Evolutionary conservation across 2,113 vertebrate genomes (phyloP), one percentile per base, ranked within the genome.

Genomic region (Xenotilapia longispinis): DNA sequence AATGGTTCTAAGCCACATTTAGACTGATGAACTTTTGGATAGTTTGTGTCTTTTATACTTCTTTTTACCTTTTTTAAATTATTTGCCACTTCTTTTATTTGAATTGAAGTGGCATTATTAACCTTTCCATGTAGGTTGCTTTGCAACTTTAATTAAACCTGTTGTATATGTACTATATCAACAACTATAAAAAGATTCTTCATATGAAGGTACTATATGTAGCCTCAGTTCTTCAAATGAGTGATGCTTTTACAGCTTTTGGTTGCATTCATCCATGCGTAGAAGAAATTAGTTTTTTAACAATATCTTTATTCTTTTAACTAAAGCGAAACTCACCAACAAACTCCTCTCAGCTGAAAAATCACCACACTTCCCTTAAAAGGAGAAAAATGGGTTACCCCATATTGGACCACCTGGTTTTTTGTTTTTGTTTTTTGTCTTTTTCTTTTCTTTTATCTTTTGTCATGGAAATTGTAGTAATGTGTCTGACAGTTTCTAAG

Each of bases 351-450:
- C 45, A 49, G 26, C 26, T n/a, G 42, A 78, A 78, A 51, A 78
- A 33, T 2, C 17, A 78, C 10, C 6, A 3, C 26, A 51, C 5
- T 33, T 51, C 8, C 26, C 10, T 78, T 31, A 78, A 13, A 33
- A 12, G 73, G 26, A 51, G 73, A 78, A 51, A 78, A 78, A 26
- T 0, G 0, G 17, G 17, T 51, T 1, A 3, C 26, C 28, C 0
- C 4, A 78, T 13, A 51, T 6, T 78, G 26, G 15, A 51, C 10
- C 28, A 19, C 10, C 26, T 70, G n/a, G 4, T 14, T 68, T 36
- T 38, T 65, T 5, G 9, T 17, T 60, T 11, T 65, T 13, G 26
- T 31, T 60, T 31, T n/a, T 40, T 13, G 33, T 78, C 4, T 19
- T 51, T 51, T 78, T 49, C 70, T 49, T 49, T 57, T 28, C 55